phyloP scores from a whole-genome alignment of 1,140 invertebrate species.

The Tetramorium parvispinum region DNA sequence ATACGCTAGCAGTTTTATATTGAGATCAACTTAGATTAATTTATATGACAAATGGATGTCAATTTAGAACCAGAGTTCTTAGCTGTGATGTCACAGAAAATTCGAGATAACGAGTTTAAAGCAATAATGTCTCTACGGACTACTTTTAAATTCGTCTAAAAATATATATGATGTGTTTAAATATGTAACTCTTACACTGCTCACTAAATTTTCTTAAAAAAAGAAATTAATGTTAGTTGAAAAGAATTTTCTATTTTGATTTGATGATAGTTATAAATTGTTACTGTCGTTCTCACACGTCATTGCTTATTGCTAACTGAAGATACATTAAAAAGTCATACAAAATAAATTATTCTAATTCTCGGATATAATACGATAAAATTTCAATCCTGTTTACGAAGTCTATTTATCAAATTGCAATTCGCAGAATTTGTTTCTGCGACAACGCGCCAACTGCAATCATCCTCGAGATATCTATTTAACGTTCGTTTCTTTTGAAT shows the following conservation, averaged over 20 bases:
- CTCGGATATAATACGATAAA: not conserved
- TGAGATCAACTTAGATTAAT: not conserved
- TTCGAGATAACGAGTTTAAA: not conserved
- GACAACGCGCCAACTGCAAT: not conserved
- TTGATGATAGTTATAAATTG: not conserved
- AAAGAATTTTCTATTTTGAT: not conserved
- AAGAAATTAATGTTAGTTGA: not conserved
- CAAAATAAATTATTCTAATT: not conserved
- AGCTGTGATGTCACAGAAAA: not conserved
- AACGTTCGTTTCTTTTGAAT: slow-evolving; percentile 15
- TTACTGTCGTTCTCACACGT: not conserved
- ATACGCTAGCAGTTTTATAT: not conserved
- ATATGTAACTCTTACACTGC: not conserved
- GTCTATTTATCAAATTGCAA: slow-evolving; percentile 11
- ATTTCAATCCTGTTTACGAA: not conserved
- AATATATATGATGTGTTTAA: not conserved
- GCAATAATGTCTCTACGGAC: not conserved
- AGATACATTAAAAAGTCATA: not conserved
- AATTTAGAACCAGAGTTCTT: not conserved
- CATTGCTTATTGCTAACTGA: not conserved
- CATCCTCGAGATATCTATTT: not conserved
- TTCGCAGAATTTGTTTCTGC: slow-evolving; percentile 6
- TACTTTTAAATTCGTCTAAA: not conserved
- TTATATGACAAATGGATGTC: not conserved
- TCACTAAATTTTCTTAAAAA: not conserved